Percentiles rank a stretch among this genome's conserved stretches.
phyloP scores from a whole-genome alignment of 2,797 vertebrate species.

The Sciaenops ocellatus region DNA sequence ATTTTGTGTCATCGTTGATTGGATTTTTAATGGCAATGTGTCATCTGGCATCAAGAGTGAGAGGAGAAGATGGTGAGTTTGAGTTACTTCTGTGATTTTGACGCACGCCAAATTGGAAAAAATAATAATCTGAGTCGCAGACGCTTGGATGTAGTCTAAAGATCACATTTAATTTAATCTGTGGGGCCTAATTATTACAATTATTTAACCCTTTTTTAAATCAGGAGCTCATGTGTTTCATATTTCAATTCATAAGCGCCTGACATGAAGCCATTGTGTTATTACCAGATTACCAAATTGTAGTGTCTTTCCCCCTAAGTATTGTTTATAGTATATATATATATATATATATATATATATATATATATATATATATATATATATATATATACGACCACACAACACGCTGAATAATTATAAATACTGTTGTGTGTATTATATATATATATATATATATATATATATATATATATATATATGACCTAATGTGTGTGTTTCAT shows the following conservation, averaged over 20 bases:
- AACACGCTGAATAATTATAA: too few species aligned
- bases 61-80: slow-evolving; percentile 89
- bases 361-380: not conserved
- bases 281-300: not conserved
- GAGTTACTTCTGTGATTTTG: slow-evolving; percentile 27
- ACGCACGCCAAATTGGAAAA: slow-evolving; percentile 30
- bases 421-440: too few species aligned
- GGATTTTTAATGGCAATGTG: slow-evolving; percentile 87
- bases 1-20: slow-evolving; percentile 86
- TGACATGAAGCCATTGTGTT: slow-evolving; percentile 12
- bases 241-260: not conserved
- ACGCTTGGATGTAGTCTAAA: not conserved
- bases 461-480: too few species aligned
- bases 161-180: not conserved
- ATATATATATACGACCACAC: not conserved
- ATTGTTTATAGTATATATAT: not conserved
- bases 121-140: not conserved
- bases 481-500: not conserved
- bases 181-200: accelerated
- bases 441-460: too few species aligned
- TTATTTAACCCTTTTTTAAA: not conserved
- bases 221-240: slow-evolving; percentile 28
- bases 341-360: not conserved
- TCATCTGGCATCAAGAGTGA: slow-evolving; percentile 79
- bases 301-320: not conserved